Evolutionary conservation across 2,797 vertebrate species (phyloP).

Genomic region (Synanceia verrucosa): DNA sequence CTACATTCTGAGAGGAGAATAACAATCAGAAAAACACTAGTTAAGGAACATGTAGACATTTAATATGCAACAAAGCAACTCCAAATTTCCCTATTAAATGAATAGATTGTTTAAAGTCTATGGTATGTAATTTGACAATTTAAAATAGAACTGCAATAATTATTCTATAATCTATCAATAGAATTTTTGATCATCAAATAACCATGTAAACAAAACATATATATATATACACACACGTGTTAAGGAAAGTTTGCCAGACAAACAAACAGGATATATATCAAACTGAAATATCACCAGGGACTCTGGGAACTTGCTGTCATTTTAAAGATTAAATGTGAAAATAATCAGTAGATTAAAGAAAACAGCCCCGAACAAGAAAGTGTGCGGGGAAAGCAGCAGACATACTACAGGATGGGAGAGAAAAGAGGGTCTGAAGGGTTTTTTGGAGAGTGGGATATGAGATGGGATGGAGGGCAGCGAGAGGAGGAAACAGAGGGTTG

Average conservation of each 20-base stretch:
- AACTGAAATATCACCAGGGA: too few species aligned
- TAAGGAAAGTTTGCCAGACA: too few species aligned
- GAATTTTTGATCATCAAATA: not conserved
- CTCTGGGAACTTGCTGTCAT: too few species aligned
- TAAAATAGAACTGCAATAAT: not conserved
- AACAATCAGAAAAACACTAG: too few species aligned
- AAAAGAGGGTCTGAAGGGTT: slow-evolving; percentile 7
- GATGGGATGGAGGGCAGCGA: slow-evolving; percentile 69
- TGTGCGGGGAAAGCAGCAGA: not conserved
- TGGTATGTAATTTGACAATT: not conserved
- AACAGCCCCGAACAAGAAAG: not conserved
- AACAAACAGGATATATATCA: too few species aligned
- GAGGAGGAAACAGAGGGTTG: slow-evolving; percentile 59
- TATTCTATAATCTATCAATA: not conserved
- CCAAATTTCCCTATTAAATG: not conserved
- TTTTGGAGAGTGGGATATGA: slow-evolving; percentile 33
- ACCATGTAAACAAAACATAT: not conserved
- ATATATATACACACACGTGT: too few species aligned
- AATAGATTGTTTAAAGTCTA: not conserved
- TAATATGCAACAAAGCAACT: not conserved
- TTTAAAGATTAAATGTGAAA: too few species aligned
- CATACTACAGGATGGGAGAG: not conserved
- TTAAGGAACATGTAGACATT: not conserved
- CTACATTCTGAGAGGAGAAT: not conserved
- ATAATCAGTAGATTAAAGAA: not conserved